Conservation (phyloP, 2,113 vertebrate genomes). For the Protobothrops mucrosquamatus region DNA sequence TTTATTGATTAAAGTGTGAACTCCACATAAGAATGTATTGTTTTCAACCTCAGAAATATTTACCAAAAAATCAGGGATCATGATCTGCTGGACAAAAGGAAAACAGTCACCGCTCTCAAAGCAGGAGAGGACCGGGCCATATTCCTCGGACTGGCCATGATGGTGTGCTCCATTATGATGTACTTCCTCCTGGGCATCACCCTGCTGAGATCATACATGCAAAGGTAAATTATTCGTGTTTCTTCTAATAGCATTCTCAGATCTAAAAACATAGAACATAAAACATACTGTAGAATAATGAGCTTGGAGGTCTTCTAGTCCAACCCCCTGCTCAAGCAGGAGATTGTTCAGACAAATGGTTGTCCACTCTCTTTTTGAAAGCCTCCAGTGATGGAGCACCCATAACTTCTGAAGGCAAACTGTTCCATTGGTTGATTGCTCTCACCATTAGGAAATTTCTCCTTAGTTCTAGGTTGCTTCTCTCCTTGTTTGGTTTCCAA, state of each 20-base stretch:
- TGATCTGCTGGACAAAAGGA: constrained; percentile 91
- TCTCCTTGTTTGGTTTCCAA: background rate
- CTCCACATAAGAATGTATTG: constrained; percentile 67
- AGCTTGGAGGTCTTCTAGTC: no score
- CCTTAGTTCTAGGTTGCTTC: background rate
- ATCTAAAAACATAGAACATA: background rate
- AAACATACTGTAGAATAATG: background rate
- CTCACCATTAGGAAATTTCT: background rate
- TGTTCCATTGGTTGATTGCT: background rate
- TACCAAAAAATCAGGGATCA: constrained; percentile 91
- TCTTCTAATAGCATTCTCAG: background rate
- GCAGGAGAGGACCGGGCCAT: constrained; percentile 93
- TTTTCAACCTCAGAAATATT: constrained; percentile 85
- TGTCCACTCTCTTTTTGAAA: background rate
- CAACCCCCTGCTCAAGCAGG: background rate
- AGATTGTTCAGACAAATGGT: background rate
- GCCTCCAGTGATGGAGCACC: background rate
- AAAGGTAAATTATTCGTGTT: constrained; percentile 74
- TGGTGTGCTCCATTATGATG: constrained; percentile 89
- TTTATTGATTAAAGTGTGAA: constrained; percentile 48
- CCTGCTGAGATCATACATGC: constrained; percentile 86
- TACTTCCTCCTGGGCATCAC: constrained; percentile 94
- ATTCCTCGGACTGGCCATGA: constrained; percentile 89
- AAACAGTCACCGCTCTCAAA: constrained; percentile 90
- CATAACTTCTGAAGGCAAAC: background rate